Conservation (phyloP, 2,113 vertebrate species). For the Psammodynastes pulverulentus region DNA sequence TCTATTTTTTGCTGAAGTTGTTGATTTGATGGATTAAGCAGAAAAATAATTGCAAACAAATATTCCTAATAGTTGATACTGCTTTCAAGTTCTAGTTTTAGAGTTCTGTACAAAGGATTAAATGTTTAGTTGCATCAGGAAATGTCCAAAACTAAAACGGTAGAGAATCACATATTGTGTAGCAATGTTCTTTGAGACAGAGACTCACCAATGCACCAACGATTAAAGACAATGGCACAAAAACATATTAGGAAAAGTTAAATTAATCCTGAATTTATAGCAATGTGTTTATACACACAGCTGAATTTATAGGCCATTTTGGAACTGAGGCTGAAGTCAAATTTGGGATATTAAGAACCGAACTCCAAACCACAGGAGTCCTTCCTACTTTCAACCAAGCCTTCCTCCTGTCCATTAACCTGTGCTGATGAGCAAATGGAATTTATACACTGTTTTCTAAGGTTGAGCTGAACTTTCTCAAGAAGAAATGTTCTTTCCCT, state of each 20-base stretch:
- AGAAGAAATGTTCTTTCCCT: neutral
- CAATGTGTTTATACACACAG: neutral
- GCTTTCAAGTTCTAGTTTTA: neutral
- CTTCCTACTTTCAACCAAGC: neutral
- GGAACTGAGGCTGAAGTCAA: neutral
- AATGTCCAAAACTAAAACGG: neutral
- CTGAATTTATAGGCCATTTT: too few relatives aligned
- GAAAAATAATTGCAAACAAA: conserved; percentile 36
- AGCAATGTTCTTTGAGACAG: neutral
- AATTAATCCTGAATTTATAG: neutral
- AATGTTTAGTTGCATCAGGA: neutral
- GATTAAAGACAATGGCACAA: neutral
- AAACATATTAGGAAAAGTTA: neutral
- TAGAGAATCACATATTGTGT: neutral
- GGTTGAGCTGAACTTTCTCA: neutral
- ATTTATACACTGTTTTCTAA: neutral
- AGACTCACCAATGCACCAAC: neutral
- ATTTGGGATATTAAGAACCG: too few relatives aligned
- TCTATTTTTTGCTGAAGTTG: conserved; percentile 5
- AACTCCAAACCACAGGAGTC: neutral
- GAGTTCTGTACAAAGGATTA: neutral
- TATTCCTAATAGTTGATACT: neutral
- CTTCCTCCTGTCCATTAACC: neutral
- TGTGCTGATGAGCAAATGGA: neutral
- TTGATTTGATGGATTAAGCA: conserved; percentile 27